A percentile compares a stretch with the other conserved stretches of the same genome.
These are phyloP conservation scores for Myzus persicae DNA, from an alignment of 1,140 invertebrate genomes.

Conservation along the genomic window DNA sequence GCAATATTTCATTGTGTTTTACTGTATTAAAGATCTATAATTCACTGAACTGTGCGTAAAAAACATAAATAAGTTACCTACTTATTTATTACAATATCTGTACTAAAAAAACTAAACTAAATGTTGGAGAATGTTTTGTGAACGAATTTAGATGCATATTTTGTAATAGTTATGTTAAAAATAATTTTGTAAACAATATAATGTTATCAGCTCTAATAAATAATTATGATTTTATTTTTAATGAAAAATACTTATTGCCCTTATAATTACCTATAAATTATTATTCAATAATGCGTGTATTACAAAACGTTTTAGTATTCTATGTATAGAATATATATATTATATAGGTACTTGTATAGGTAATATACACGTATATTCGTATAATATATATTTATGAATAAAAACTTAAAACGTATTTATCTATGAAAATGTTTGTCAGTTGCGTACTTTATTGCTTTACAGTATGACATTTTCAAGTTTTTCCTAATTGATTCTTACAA, in stretches of 20 bases:
- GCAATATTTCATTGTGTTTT: background rate
- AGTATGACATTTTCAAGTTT: constrained; percentile 4
- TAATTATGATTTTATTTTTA: constrained; percentile 1
- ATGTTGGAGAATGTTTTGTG: background rate
- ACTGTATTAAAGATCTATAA: background rate
- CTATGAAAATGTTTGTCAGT: background rate
- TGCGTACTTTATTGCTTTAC: background rate
- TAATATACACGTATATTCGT: background rate
- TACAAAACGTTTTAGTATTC: background rate
- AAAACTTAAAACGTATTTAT: background rate
- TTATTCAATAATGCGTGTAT: background rate
- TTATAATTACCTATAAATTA: background rate
- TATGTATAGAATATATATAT: background rate
- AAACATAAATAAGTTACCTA: background rate
- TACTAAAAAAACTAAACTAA: background rate
- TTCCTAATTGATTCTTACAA: background rate
- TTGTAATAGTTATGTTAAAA: background rate
- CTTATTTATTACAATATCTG: background rate
- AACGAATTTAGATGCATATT: background rate
- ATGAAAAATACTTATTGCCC: background rate
- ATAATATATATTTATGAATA: background rate
- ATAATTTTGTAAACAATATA: background rate
- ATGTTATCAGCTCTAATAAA: constrained; percentile 7
- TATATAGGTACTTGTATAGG: background rate
- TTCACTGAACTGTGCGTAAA: background rate